Base-by-base conservation (phyloP, 2,888 invertebrate species). In the Drosophila lacicola region DNA sequence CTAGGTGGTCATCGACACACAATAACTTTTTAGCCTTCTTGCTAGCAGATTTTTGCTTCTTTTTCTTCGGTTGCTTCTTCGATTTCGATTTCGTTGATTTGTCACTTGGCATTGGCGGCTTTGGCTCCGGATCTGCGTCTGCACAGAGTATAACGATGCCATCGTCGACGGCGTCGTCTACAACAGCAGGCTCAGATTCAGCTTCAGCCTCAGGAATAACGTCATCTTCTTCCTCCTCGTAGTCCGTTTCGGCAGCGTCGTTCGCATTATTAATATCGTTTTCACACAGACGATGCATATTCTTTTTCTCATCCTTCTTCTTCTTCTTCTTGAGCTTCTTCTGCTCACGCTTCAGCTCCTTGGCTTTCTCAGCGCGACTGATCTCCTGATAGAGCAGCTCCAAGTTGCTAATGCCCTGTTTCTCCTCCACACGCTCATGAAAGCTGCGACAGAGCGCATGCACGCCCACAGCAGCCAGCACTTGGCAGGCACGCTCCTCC, bases 401-500 rank as follows among this genome's bases (percentile, higher is more conserved):
- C 70, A 98, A 93, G 90, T 98, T 97, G 45, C 97, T 96, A 25
- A 97, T 96, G 29, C 97, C 97, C 89, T 96, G 96, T 92, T 98
- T 98, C 72, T 95, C 95, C 92, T 98, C 98, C 33, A 98, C 96
- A 4, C 97, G 96, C 82, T 96, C 96, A 94, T 97, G 97, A 92
- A 98, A 98, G 92, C 96, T 97, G 80, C 97, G 95, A 89, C 96
- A 96, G 13, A 98, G 93, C 5, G 97, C 96, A 90, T 98, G 97
- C 0, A 98, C 95, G 0, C 96, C 96, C 6, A 97, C 96, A 46
- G 97, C 97, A 56, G 97, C 97, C 70, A 98, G 95, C 55, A 98
- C 96, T 92, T 97, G 97, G 93, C 98, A 98, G n/a, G 98, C 97
- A 90, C 97, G 96, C 92, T 98, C 98, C 91, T 98, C 98, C 91